A percentile compares a stretch with the other conserved stretches of the same genome.
Evolutionary conservation across 2,113 vertebrate species (phyloP).

Genomic region (Gobius niger): DNA sequence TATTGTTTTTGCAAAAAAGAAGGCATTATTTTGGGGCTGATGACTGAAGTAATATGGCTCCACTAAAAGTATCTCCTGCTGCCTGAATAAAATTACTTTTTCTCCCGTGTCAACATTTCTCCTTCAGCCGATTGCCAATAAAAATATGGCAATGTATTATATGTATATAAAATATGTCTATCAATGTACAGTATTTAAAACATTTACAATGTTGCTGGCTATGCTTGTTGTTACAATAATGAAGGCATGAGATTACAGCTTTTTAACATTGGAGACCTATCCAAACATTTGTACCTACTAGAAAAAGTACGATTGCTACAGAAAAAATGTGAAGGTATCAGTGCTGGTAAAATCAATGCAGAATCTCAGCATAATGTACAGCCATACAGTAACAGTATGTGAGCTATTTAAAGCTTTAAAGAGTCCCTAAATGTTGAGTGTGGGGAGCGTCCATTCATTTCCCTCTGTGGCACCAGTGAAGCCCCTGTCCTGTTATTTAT

Average conservation of each 20-base stretch:
- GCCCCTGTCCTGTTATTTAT: constrained; percentile 22
- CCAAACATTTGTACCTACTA: constrained; percentile 45
- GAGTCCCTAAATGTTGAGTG: constrained; percentile 29
- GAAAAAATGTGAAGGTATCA: constrained; percentile 19
- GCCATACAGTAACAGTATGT: constrained; percentile 44
- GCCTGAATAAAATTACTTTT: constrained; percentile 3
- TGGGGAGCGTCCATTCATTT: constrained; percentile 16
- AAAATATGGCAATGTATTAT: constrained; percentile 76
- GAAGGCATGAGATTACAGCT: constrained; percentile 31
- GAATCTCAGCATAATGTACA: constrained; percentile 62
- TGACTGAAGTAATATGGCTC: neutral
- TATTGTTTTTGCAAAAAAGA: no score
- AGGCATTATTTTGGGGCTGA: neutral
- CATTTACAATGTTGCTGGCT: constrained; percentile 73
- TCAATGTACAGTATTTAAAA: constrained; percentile 81
- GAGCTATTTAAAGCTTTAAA: constrained; percentile 54
- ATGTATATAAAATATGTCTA: constrained; percentile 82
- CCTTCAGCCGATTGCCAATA: constrained; percentile 57
- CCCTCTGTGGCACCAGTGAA: neutral
- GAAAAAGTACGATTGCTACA: constrained; percentile 54
- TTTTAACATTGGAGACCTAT: constrained; percentile 31
- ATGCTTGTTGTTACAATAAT: constrained; percentile 53
- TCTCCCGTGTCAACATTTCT: constrained; percentile 32
- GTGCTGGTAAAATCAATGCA: constrained; percentile 19
- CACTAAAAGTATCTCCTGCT: neutral